Base-by-base conservation (phyloP, 2,888 invertebrate genomes). In the Onchidella celtica region DNA sequence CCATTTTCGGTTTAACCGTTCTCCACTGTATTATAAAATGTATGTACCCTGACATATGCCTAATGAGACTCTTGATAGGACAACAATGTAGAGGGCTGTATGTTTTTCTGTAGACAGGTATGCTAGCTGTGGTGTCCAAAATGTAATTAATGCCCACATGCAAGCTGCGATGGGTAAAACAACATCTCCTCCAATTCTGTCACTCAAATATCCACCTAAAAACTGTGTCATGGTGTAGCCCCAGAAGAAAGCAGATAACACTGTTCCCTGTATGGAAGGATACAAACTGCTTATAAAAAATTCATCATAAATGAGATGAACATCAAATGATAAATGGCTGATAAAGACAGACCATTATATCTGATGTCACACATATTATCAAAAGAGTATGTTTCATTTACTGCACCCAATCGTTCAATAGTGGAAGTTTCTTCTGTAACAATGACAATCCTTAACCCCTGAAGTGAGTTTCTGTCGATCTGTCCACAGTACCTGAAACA, bases 231-330 rank as follows among this genome's bases (percentile, higher is more conserved):
- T 91, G 0, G 95, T 95, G 89, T 96, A 96, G 70, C 96, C 96
- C 96, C 96, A 96, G 90, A 96, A 96, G 90, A 96, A 96, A 34
- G 95, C 95, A 32, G 96, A 95, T 36, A 96, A 92, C 72, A 96
- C 95, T 0, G 95, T 95, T n/a, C 96, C 96, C 93, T 93, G 87
- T 9, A 85, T n/a, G n/a, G 85, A 79, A 57, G 6, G n/a, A 55
- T 29, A 32, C 11, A 40, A n/a, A n/a, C n/a, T n/a, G n/a, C n/a
- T 63, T 63, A 17, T 63, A 69, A 6, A 69, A 36, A 38, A 34
- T 32, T 63, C 9, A 21, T 21, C 9, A n/a, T 63, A 63, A 21
- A 24, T 63, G 24, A 21, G n/a, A 21, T n/a, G n/a, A n/a, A 11
- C 24, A 63, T 6, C 24, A 24, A 21, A 27, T 9, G 17, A 9